Base-by-base conservation (phyloP, 2,888 invertebrate species). In the Conops quadrifasciatus region DNA sequence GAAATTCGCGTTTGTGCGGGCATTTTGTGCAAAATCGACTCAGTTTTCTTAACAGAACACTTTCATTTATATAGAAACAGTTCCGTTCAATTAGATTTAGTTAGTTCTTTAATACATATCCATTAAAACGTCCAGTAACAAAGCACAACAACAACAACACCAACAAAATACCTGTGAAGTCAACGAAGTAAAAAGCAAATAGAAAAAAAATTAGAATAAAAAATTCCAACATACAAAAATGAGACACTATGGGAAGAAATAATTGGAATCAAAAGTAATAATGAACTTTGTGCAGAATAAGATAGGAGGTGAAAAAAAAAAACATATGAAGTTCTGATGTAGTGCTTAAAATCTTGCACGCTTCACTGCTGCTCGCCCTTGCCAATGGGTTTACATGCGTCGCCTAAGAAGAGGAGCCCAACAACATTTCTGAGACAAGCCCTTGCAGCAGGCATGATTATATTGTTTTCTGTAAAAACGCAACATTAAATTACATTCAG, bases 41-140 rank as follows among this genome's bases (percentile, higher is more conserved):
- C 51, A 13, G 68, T 62, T 30, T 62, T 62, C 13, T 26, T 62
- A 62, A 68, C 30, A 30, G 28, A 60, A 60, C 49, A 28, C n/a
- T 68, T 68, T 30, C 49, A 51, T 62, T 62, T 30, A 49, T 62
- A 16, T 62, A 51, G 70, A 75, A 74, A 72, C 72, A 74, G 72
- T 74, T 77, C 77, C 77, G 77, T 77, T 76, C 75, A 74, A 71
- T 74, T 75, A 75, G 71, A 62, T 72, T 75, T 73, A 76, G 74
- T 75, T 73, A 69, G 58, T 76, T 75, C 71, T 70, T 70, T 73
- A 75, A 76, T 72, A 72, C 77, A 76, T 77, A 77, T 77, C 77
- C 75, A 76, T 70, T 59, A 70, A 76, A 75, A 75, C 77, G 77
- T 78, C 77, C 77, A 78, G 74, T 66, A 75, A 73, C 65, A 71